A percentile compares a stretch with the other conserved stretches of the same genome.
phyloP scores from a whole-genome alignment of 2,797 vertebrate species.

The Artibeus jamaicensis region DNA sequence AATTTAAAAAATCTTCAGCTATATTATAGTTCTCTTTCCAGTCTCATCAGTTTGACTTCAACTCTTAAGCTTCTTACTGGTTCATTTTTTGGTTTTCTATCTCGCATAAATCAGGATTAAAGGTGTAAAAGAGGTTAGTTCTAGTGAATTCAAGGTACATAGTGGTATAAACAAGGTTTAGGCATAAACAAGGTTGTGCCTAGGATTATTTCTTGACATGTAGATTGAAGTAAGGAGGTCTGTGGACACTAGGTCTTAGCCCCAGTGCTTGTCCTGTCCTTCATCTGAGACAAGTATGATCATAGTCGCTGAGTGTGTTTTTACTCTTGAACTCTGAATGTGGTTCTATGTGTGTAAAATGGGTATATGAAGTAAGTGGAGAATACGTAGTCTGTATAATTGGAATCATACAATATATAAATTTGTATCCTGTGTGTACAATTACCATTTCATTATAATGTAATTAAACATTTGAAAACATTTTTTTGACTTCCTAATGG shows the following conservation, averaged over 20 bases:
- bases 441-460: not conserved
- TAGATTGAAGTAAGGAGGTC: not conserved
- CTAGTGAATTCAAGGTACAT: not conserved
- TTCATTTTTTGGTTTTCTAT: not conserved
- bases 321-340: not conserved
- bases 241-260: not conserved
- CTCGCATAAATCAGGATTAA: not conserved
- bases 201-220: not conserved
- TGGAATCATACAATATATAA: not conserved
- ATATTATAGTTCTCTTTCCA: not conserved
- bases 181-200: not conserved
- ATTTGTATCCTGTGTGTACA: not conserved
- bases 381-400: not conserved
- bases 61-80: not conserved
- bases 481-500: not conserved
- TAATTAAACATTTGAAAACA: not conserved
- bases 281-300: not conserved
- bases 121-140: not conserved
- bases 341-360: not conserved
- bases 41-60: constrained; percentile 1
- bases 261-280: not conserved
- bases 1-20: not conserved
- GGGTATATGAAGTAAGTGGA: not conserved
- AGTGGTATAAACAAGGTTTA: not conserved
- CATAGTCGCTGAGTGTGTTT: not conserved